Percentiles rank a stretch among this genome's conserved stretches.
Evolutionary conservation across 37 sponge, comb jelly and placozoan species (phyloP).

Genomic region (Amphimedon queenslandica): DNA sequence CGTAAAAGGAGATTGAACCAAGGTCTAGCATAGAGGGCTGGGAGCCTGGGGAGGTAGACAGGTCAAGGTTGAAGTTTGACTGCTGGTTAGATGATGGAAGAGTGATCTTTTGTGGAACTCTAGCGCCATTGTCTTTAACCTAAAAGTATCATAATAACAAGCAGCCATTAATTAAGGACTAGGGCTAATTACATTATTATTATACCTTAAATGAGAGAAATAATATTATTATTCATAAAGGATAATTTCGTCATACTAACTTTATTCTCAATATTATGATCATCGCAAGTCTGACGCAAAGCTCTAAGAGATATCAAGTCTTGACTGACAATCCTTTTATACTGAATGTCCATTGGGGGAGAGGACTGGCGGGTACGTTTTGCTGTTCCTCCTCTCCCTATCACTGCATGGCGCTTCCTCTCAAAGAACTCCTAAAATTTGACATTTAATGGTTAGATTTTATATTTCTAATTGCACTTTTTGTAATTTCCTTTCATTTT

Average conservation of each 20-base stretch:
- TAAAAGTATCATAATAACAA: too few species aligned
- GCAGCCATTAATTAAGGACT: too few species aligned
- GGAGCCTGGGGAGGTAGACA: conserved; percentile 71
- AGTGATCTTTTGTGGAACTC: too few species aligned
- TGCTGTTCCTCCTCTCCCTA: neutral
- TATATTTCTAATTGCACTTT: conserved; percentile 20
- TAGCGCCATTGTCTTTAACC: too few species aligned
- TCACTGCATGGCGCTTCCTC: conserved; percentile 25
- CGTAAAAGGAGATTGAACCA: neutral
- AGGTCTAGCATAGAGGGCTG: conserved; percentile 59
- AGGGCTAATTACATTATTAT: too few species aligned
- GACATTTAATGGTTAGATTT: neutral
- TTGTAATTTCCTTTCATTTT: conserved; percentile 53
- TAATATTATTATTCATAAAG: too few species aligned
- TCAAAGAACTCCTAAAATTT: conserved; percentile 63
- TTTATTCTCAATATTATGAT: too few species aligned
- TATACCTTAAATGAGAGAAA: too few species aligned
- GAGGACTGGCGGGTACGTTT: neutral
- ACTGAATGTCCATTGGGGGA: neutral
- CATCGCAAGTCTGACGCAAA: too few species aligned
- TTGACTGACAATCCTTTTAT: conserved; percentile 18
- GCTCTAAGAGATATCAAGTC: conserved; percentile 41
- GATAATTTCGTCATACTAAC: too few species aligned
- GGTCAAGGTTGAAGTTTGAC: conserved; percentile 27
- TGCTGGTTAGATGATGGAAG: neutral